Base-by-base conservation (phyloP, 2,797 vertebrate genomes). In the Arrhamphus sclerolepis region DNA sequence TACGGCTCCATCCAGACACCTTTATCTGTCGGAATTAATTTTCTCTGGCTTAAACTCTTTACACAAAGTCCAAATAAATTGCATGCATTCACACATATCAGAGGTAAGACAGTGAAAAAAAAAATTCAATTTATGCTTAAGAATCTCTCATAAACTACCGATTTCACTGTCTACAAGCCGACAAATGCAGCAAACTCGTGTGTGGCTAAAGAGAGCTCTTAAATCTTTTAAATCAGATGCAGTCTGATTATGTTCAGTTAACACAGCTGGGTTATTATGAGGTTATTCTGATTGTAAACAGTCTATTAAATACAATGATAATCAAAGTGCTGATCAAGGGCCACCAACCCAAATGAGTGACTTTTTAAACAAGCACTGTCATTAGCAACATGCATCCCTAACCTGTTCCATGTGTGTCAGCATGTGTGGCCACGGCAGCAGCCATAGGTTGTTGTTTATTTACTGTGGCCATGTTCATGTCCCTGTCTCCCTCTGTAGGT, bases 361-460 rank as follows among this genome's bases (percentile, higher is more conserved):
- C 41, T 44, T 59, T 34, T 44, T 26, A 56, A 50, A 54, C 47
- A 46, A 47, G 6, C 22, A 51, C 16, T 34, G 24, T 14, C 31
- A 22, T 28, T 4, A 31, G 43, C 21, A 57, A 52, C 69, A 46
- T 38, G 54, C 41, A 34, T 66, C 51, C 50, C 44, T 52, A 81
- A 81, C 26, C 40, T 74, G 29, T 77, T 76, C 69, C 65, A 57
- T 51, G 63, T 81, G 60, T 57, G 59, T 61, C 39, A 7, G 24
- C 31, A 11, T 64, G 73, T 76, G 75, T 81, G 81, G 71, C 67
- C 67, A 6, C 68, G 72, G 61, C 68, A 68, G 70, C 82, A 80
- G 51, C 83, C 75, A 61, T 70, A 72, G 72, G 70, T 67, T 62
- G 76, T 47, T 85, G 77, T 81, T 86, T 83, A 82, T 83, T 80